Conservation (phyloP, 2,113 vertebrate species). For the Micromys minutus region DNA sequence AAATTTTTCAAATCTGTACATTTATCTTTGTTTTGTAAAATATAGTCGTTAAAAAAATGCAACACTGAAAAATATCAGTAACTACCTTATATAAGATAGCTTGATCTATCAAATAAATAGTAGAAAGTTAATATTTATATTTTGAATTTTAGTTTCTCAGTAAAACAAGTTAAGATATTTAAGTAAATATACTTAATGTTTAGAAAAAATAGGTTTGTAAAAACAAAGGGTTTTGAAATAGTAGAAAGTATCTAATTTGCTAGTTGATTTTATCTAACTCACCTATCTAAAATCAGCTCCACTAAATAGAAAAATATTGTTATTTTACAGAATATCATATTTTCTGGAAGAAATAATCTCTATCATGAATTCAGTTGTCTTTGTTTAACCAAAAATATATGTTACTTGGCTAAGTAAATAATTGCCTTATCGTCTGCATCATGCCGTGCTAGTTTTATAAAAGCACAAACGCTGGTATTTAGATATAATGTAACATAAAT, state of each 20-base stretch:
- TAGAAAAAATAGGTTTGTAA: not conserved
- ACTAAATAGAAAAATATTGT: conserved; percentile 27
- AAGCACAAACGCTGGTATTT: conserved; percentile 69
- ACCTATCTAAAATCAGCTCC: conserved; percentile 13
- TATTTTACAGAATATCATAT: not conserved
- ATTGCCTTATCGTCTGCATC: conserved; percentile 81
- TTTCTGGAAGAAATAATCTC: not conserved
- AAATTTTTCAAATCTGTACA: too few species aligned
- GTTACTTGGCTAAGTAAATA: conserved; percentile 76
- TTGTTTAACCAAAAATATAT: not conserved
- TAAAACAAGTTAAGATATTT: not conserved
- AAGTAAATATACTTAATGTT: not conserved
- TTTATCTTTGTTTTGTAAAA: too few species aligned
- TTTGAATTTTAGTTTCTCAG: not conserved
- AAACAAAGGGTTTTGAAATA: not conserved
- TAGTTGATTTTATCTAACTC: not conserved
- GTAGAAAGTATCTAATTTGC: not conserved
- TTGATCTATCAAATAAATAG: too few species aligned
- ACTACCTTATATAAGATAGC: too few species aligned
- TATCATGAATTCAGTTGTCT: conserved; percentile 29
- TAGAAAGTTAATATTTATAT: too few species aligned
- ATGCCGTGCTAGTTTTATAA: conserved; percentile 79
- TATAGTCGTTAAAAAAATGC: too few species aligned
- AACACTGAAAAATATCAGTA: not conserved
- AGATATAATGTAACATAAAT: conserved; percentile 80